Evolutionary conservation across 2,888 invertebrate species (phyloP), one percentile per base, ranked within the genome.

Genomic region (Cephus spinipes): DNA sequence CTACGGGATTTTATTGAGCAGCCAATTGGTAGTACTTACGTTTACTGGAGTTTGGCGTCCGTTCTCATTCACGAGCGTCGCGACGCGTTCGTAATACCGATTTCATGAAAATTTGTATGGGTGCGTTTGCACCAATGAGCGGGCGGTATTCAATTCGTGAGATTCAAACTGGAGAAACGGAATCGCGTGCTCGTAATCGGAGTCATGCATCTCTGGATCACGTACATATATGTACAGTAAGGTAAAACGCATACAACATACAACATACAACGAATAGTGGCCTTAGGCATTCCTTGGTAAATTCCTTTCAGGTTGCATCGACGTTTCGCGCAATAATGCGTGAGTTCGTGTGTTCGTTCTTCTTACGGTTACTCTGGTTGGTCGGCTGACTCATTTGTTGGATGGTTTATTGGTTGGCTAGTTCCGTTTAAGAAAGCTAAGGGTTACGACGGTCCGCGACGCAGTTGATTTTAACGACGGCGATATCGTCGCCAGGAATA

Each of bases 131-230:
- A 9, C 55, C 55, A 23, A 55, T 23, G 55, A 55, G 55, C 55
- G 55, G 23, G 55, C 23, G 55, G 55, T 9, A 55, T 6, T 55
- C 23, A 55, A 55, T 55, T 55, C 55, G 55, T 55, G 55, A 55
- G 55, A 55, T 23, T 55, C 23, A 55, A 55, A 55, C 55, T 55
- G 23, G 55, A 55, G 55, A 55, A 77, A 76, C 36, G 74, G 76
- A 79, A 85, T 89, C 85, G 89, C 89, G 88, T 89, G 89, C 83
- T 82, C 83, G 86, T 87, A 89, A 89, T 89, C 88, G 86, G 77
- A 84, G 84, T 81, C 83, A 87, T 82, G 83, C 85, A 87, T 87
- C 85, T 83, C 77, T 35, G 79, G 79, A 83, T 81, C 83, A 79
- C 79, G 81, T 55, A 55, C 71, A 3, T 12, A 4, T 71, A 12